These are phyloP conservation scores for Aleiodes testaceus DNA, from an alignment of 2,888 invertebrate genomes.

Conservation along the genomic window DNA sequence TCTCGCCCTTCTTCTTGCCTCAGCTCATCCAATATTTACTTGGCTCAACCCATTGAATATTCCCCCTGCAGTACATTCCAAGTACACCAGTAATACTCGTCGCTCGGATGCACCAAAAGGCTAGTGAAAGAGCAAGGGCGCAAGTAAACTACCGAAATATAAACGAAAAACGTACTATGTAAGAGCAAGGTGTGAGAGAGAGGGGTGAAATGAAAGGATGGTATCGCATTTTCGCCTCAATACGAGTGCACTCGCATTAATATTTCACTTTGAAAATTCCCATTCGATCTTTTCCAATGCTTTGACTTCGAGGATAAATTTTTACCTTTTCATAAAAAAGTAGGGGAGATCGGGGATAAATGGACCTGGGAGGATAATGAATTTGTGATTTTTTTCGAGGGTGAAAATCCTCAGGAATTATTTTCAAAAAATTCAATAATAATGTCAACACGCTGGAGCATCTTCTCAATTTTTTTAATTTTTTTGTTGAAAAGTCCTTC, in stretches of 20 bases:
- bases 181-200: constrained; percentile 26
- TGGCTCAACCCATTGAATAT: constrained; percentile 66
- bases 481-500: too few relatives aligned
- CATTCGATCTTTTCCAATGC: constrained; percentile 39
- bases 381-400: too few relatives aligned
- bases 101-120: constrained; percentile 33
- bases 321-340: neutral
- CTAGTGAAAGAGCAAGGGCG: constrained; percentile 33
- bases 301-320: constrained; percentile 14
- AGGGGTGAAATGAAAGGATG: constrained; percentile 45
- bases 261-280: constrained; percentile 58
- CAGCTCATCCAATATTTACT: constrained; percentile 68
- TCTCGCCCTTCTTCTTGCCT: constrained; percentile 42
- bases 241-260: constrained; percentile 64
- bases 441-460: too few relatives aligned
- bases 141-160: constrained; percentile 20
- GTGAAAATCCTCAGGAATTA: too few relatives aligned
- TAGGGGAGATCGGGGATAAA: constrained; percentile 21
- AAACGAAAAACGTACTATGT: constrained; percentile 1
- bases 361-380: constrained; percentile 39
- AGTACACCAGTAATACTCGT: constrained; percentile 61
- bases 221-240: constrained; percentile 65
- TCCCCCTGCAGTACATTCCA: constrained; percentile 62
- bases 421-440: too few relatives aligned
- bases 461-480: too few relatives aligned